A percentile compares a stretch with the other conserved stretches of the same genome.
Evolutionary conservation across 37 sponge, comb jelly and placozoan genomes (phyloP).

Genomic region (Spongia lamella): DNA sequence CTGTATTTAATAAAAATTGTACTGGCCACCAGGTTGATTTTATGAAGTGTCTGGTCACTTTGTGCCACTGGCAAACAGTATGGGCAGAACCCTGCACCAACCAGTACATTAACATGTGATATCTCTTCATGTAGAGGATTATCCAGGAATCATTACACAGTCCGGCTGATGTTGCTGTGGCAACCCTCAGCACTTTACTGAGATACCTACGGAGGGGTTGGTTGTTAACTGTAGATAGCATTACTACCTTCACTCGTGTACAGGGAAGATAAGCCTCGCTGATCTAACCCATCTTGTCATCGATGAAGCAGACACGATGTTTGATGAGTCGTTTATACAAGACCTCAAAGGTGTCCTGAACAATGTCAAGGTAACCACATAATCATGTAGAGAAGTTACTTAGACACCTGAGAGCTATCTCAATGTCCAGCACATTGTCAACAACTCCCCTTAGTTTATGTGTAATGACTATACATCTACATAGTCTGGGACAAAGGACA

Average conservation of each 20-base stretch:
- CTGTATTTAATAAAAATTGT: no score
- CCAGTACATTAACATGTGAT: neutral
- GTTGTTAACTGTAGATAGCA: no score
- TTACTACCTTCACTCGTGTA: neutral
- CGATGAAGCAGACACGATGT: constrained; percentile 87
- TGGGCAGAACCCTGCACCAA: no score
- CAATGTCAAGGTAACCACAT: constrained; percentile 44
- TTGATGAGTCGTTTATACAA: constrained; percentile 65
- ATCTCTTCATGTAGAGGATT: constrained; percentile 33
- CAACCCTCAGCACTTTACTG: constrained; percentile 75
- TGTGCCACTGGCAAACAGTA: no score
- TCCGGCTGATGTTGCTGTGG: constrained; percentile 74
- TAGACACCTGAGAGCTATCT: no score
- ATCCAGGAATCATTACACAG: constrained; percentile 48
- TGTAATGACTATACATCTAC: no score
- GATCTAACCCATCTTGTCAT: constrained; percentile 82
- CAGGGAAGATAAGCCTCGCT: constrained; percentile 55
- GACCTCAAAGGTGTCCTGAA: constrained; percentile 41
- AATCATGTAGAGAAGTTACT: no score
- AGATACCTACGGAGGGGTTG: constrained; percentile 28
- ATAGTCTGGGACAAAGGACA: no score
- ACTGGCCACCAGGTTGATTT: no score
- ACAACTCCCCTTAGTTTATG: no score
- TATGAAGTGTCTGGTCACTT: no score
- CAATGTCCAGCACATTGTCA: no score